Percentiles rank a stretch among this genome's conserved stretches.
Evolutionary conservation across 2,888 invertebrate genomes (phyloP).

Genomic region (Helobdella robusta): DNA sequence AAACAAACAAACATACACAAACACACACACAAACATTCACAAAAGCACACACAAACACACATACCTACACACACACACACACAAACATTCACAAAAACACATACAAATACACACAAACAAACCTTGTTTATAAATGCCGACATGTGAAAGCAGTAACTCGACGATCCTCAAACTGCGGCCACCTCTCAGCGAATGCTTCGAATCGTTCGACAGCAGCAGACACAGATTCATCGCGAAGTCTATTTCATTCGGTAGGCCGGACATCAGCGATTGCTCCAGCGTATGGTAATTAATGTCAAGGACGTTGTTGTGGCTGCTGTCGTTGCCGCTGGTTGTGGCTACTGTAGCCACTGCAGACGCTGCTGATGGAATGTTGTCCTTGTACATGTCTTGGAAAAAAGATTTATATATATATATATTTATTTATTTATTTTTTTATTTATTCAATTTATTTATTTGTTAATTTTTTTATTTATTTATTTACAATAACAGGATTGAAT

Average conservation of each 20-base stretch:
- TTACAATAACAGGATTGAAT: neutral
- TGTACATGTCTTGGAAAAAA: neutral
- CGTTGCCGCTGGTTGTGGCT: no score
- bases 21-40: no score
- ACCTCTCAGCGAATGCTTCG: constrained; percentile 74
- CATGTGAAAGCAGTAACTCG: constrained; percentile 80
- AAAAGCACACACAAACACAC: no score
- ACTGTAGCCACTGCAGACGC: no score
- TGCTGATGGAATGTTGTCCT: no score
- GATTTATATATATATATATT: neutral
- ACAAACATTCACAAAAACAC: no score
- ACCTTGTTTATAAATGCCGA: constrained; percentile 67
- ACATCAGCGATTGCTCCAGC: constrained; percentile 76
- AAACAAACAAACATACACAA: no score
- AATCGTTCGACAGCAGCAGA: constrained; percentile 85
- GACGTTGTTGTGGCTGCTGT: no score
- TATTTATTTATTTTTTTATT: neutral
- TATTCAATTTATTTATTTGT: neutral
- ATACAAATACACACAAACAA: no score
- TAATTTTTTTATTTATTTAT: neutral
- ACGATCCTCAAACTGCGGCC: constrained; percentile 70
- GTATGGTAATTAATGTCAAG: constrained; percentile 65
- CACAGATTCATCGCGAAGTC: constrained; percentile 96
- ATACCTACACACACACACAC: no score
- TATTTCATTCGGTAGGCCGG: constrained; percentile 95